phyloP scores from a whole-genome alignment of 2,113 vertebrate species.

The Lycaon pictus region DNA sequence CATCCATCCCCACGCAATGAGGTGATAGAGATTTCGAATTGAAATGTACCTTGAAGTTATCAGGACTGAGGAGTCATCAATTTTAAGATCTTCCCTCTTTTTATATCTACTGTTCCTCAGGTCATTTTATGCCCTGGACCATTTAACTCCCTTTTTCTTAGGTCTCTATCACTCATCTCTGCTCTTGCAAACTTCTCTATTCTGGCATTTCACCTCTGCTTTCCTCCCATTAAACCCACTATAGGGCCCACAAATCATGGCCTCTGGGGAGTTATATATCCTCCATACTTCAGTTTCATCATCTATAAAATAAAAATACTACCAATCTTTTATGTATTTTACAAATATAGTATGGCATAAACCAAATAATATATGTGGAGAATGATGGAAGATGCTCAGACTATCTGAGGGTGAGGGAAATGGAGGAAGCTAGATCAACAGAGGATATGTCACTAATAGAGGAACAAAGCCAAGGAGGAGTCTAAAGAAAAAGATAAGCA shows the following conservation, averaged over 20 bases:
- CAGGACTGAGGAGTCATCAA: background rate
- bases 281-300: conserved; percentile 34
- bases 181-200: background rate
- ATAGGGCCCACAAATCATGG: conserved; percentile 30
- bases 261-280: background rate
- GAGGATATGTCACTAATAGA: background rate
- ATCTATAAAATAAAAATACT: conserved; percentile 66
- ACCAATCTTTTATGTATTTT: conserved; percentile 43
- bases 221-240: conserved; percentile 2
- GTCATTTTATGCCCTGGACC: background rate
- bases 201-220: conserved; percentile 41
- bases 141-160: conserved; percentile 6
- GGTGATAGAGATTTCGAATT: conserved; percentile 28
- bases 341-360: conserved; percentile 49
- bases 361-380: background rate
- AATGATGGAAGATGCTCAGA: background rate
- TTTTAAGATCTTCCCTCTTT: background rate
- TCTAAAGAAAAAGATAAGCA: background rate
- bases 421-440: background rate
- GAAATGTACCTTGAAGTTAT: conserved; percentile 48
- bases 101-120: background rate
- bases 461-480: background rate
- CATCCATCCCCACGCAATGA: background rate
- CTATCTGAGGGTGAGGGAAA: background rate
- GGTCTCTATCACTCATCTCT: conserved; percentile 9